phyloP scores from a whole-genome alignment of 2,113 vertebrate genomes.

The Calidris pugnax region DNA sequence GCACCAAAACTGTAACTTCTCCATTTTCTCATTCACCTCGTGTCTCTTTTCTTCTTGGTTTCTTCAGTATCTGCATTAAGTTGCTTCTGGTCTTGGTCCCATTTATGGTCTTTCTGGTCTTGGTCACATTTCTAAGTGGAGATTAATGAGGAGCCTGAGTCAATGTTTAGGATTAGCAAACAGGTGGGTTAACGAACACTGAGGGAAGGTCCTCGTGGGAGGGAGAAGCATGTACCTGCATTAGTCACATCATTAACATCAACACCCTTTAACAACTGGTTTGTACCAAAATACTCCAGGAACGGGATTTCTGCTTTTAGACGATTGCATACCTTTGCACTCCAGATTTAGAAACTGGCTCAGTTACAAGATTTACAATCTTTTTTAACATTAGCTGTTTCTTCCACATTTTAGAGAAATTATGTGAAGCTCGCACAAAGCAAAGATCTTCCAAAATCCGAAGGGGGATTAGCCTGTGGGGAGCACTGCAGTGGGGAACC shows the following conservation, averaged over 20 bases:
- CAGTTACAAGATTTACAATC: not conserved
- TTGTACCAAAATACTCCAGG: not conserved
- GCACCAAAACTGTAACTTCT: not conserved
- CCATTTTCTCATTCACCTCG: not conserved
- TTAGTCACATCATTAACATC: not conserved
- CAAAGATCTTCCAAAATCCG: not conserved
- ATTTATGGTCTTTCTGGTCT: not conserved
- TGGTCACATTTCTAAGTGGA: not conserved
- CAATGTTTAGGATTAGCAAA: not conserved
- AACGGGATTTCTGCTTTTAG: not conserved
- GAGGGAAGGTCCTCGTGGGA: not conserved
- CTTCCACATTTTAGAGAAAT: not conserved
- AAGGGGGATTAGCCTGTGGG: not conserved
- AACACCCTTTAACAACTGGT: not conserved
- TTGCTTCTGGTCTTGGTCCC: not conserved
- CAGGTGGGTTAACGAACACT: not conserved
- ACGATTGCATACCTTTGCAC: not conserved
- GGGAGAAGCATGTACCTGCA: not conserved
- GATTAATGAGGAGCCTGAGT: not conserved
- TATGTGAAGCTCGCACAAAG: not conserved
- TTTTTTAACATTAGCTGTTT: not conserved
- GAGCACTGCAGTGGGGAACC: not conserved
- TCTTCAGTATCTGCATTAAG: not conserved
- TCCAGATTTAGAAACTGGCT: not conserved
- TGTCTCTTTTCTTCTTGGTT: not conserved